A percentile compares a stretch with the other conserved stretches of the same genome.
Conservation (phyloP, 2,113 vertebrate species). For the Pycnonotus jocosus region DNA sequence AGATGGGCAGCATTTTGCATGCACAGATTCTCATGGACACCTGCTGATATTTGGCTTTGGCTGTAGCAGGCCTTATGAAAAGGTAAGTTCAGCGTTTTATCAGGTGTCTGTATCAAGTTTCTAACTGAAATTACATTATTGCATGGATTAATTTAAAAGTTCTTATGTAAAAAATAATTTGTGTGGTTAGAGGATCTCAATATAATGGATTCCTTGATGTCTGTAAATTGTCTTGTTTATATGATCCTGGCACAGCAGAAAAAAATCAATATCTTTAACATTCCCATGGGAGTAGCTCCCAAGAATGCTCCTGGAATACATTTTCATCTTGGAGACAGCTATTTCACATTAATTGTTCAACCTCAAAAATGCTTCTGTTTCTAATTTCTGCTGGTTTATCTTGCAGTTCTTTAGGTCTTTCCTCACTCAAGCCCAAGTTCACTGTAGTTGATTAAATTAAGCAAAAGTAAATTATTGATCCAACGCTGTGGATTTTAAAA, state of each 20-base stretch:
- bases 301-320: background rate
- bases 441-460: background rate
- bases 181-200: background rate
- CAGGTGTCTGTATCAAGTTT: background rate
- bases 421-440: background rate
- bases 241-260: background rate
- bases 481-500: background rate
- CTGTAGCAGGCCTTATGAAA: conserved; percentile 90
- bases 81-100: conserved; percentile 72
- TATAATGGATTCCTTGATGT: background rate
- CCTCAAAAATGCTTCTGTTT: background rate
- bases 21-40: conserved; percentile 96
- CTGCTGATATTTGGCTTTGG: conserved; percentile 95
- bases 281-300: background rate
- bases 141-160: background rate
- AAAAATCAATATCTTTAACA: background rate
- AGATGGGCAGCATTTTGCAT: conserved; percentile 93
- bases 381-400: background rate
- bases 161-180: background rate
- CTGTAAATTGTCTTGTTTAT: background rate
- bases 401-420: background rate
- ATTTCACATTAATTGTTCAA: background rate
- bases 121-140: background rate
- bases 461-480: background rate
- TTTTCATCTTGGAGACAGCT: background rate